Percentiles rank a stretch among this genome's conserved stretches.
phyloP scores from a whole-genome alignment of 2,113 vertebrate species.

The Hippocampus comes region DNA sequence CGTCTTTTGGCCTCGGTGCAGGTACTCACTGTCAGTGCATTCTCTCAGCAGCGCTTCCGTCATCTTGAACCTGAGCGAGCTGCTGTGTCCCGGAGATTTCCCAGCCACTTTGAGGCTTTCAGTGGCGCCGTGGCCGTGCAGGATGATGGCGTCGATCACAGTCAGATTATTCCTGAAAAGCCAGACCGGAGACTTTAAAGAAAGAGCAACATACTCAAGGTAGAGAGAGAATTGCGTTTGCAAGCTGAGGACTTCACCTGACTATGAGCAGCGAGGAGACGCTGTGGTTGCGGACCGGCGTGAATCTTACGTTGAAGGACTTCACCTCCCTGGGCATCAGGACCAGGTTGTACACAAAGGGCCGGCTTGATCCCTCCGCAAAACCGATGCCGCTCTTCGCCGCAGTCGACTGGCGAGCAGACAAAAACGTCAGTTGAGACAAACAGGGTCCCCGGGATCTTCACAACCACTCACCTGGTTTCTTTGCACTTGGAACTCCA shows the following conservation, averaged over 20 bases:
- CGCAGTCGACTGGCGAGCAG: slow-evolving; percentile 75
- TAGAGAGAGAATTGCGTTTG: background rate
- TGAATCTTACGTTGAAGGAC: slow-evolving; percentile 85
- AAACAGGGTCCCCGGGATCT: slow-evolving; percentile 22
- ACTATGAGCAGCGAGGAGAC: slow-evolving; percentile 89
- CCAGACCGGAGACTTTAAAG: background rate
- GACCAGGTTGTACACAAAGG: slow-evolving; percentile 83
- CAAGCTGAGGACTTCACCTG: slow-evolving; percentile 71
- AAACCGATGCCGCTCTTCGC: slow-evolving; percentile 78
- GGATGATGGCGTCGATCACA: slow-evolving; percentile 85
- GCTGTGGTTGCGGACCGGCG: slow-evolving; percentile 85
- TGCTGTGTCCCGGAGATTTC: slow-evolving; percentile 84
- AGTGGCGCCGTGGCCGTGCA: slow-evolving; percentile 87
- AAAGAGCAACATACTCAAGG: background rate
- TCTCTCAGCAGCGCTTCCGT: slow-evolving; percentile 93
- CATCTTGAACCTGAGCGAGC: slow-evolving; percentile 95
- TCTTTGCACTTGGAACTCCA: slow-evolving; percentile 90
- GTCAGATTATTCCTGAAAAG: slow-evolving; percentile 90
- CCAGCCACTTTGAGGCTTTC: slow-evolving; percentile 89
- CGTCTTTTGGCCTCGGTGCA: too few species aligned
- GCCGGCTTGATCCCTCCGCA: slow-evolving; percentile 76
- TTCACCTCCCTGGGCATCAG: slow-evolving; percentile 89
- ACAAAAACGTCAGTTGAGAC: slow-evolving; percentile 31
- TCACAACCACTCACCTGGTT: slow-evolving; percentile 81
- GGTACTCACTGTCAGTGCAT: slow-evolving; percentile 91